Evolutionary conservation across 2,113 vertebrate genomes (phyloP), one percentile per base, ranked within the genome.

Genomic region (Notothenia coriiceps): DNA sequence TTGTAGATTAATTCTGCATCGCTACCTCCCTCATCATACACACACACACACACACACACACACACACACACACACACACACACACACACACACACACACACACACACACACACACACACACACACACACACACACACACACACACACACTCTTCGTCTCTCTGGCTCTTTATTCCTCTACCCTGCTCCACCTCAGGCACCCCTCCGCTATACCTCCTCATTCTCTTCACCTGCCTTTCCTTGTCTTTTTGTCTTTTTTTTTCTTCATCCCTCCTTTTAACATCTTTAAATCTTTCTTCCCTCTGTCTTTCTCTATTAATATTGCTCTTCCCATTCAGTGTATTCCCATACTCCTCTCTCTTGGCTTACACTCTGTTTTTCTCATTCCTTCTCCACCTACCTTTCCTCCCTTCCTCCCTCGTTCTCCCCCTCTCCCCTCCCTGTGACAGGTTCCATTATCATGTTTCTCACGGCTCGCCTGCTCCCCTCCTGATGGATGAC

Each of bases 381-480:
- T 44, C 43, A 2, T 44, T 74, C 35, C 5, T 68, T 62, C 64
- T 76, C 14, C 44, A 29, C 70, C 63, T 80, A 63, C 75, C 68
- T 17, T 57, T 43, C 18, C 33, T 64, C 18, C 15, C 61, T 54
- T 35, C 20, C 20, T 44, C 60, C 14, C 50, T 44, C 15, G 3
- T 47, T 56, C 69, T 71, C 63, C 47, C 75, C 18, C 49, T 68
- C 33, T 63, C 65, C 66, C 64, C 62, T 81, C 62, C 44, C 63
- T 25, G 60, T 93, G 93, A 93, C 60, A 90, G 91, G 83, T 91
- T 67, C 93, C 91, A 95, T 96, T 92, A 93, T 93, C 86, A 91
- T 69, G 74, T 92, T 91, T 92, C 90, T 93, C 91, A 89, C 72
- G 91, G 72, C 84, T 90, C 89, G 82, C 80, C 47, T 80, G 71